phyloP scores from a whole-genome alignment of 1,140 invertebrate species.

The Sycophila sp. region DNA sequence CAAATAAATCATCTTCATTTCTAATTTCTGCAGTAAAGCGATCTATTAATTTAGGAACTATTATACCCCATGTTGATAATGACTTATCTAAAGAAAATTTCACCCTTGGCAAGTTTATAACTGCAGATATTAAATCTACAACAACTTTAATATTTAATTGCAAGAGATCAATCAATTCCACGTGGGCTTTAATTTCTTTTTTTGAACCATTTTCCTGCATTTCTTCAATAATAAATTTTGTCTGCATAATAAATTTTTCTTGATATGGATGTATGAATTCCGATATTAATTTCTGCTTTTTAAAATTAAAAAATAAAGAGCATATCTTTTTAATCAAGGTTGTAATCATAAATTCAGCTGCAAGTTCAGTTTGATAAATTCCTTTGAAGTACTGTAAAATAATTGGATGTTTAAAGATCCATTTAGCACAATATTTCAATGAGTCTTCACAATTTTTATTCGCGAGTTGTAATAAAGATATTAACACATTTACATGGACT shows the following conservation, averaged over 20 bases:
- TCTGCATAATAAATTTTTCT: slow-evolving; percentile 51
- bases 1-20: slow-evolving; percentile 13
- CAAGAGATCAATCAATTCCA: slow-evolving; percentile 48
- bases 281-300: slow-evolving; percentile 24
- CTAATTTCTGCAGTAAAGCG: slow-evolving; percentile 32
- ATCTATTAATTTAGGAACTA: slow-evolving; percentile 52
- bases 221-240: slow-evolving; percentile 45
- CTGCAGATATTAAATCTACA: slow-evolving; percentile 42
- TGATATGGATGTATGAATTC: slow-evolving; percentile 48
- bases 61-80: slow-evolving; percentile 51
- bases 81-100: slow-evolving; percentile 45
- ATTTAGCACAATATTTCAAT: slow-evolving; percentile 45
- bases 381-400: slow-evolving; percentile 69
- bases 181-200: slow-evolving; percentile 12
- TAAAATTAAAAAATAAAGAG: slow-evolving; percentile 38
- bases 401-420: slow-evolving; percentile 66
- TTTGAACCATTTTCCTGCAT: neutral
- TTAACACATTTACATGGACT: slow-evolving; percentile 47
- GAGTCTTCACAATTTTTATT: neutral
- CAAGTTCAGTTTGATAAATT: slow-evolving; percentile 56
- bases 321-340: slow-evolving; percentile 61
- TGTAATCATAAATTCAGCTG: slow-evolving; percentile 58
- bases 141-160: slow-evolving; percentile 41
- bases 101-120: slow-evolving; percentile 44
- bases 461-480: slow-evolving; percentile 48